Evolutionary conservation across 2,888 invertebrate species (phyloP), one percentile per base, ranked within the genome.

Genomic region (Archips xylosteana): DNA sequence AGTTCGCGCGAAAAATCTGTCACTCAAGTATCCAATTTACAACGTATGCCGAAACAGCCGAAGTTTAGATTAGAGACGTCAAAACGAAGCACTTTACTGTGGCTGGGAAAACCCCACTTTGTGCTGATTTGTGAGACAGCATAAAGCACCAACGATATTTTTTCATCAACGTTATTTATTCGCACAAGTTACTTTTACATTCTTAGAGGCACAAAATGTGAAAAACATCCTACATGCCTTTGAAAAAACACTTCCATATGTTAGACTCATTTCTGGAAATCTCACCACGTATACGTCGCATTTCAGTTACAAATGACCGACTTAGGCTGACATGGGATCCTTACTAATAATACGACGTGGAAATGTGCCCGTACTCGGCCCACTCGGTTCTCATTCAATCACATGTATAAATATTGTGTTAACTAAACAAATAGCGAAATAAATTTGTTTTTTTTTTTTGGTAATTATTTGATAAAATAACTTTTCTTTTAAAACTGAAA

Each of bases 161-260:
- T 85, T 86, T 88, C 88, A 88, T 88, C 87, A 87, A 81, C 83
- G 82, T 89, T 87, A 89, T 89, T 87, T 88, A 89, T 89, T 82
- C 82, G 84, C 84, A 81, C 86, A 85, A 86, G 87, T 87, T 89
- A 85, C 84, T 87, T 87, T 89, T 86, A 89, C 88, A 82, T 85
- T 86, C 87, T 88, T 87, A 85, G 85, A 82, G 81, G 82, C 84
- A 87, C 83, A 84, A 83, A 87, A 83, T 84, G 84, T 83, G 83
- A 83, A 80, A 82, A 86, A 82, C 80, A 82, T 87, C 84, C 85
- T 82, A 81, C 85, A 85, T 84, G 81, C 83, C 82, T 85, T 86
- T 89, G 87, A 88, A 87, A 87, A 89, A 89, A 85, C 85, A 82
- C 83, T 79, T 82, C 79, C 85, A 86, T 88, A 87, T 84, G 85